These are phyloP conservation scores for Drosophila algonquin DNA, from an alignment of 2,888 invertebrate species.

Conservation along the genomic window DNA sequence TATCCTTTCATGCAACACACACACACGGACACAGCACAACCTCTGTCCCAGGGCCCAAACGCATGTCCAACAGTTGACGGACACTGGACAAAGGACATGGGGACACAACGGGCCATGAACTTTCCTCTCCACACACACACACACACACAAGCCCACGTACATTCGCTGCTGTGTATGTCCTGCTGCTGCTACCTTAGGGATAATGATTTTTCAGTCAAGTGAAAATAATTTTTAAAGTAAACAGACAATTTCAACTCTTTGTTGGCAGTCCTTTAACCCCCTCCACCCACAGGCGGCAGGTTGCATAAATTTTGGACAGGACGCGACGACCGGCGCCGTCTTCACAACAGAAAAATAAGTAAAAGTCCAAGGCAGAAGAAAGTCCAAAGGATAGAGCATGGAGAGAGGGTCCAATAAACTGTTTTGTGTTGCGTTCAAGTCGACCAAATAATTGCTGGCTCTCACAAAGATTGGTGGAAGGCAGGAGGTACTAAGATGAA, in stretches of 20 bases:
- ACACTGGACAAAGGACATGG: constrained; percentile 47
- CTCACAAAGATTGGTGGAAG: constrained; percentile 36
- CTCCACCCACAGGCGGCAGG: constrained; percentile 28
- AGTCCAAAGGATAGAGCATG: not conserved
- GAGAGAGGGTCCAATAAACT: constrained; percentile 12
- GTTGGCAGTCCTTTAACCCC: constrained; percentile 24
- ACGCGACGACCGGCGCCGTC: constrained; percentile 54
- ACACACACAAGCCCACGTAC: not conserved
- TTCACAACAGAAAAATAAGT: constrained; percentile 15
- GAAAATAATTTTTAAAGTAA: constrained; percentile 80
- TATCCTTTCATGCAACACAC: constrained; percentile 73
- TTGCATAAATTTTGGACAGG: constrained; percentile 74
- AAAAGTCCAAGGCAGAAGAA: constrained; percentile 10
- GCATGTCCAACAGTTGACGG: constrained; percentile 71
- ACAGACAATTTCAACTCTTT: constrained; percentile 66
- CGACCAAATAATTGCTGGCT: constrained; percentile 64
- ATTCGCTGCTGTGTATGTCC: not conserved
- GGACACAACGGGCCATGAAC: constrained; percentile 49
- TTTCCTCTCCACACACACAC: constrained; percentile 43
- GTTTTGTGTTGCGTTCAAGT: constrained; percentile 42
- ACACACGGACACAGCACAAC: constrained; percentile 45
- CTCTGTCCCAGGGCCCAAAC: constrained; percentile 28
- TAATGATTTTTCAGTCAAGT: constrained; percentile 82
- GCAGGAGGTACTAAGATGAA: constrained; percentile 2
- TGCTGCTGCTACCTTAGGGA: constrained; percentile 66